These are phyloP conservation scores for Heptranchias perlo DNA, from an alignment of 2,113 vertebrate genomes.

Conservation along the genomic window DNA sequence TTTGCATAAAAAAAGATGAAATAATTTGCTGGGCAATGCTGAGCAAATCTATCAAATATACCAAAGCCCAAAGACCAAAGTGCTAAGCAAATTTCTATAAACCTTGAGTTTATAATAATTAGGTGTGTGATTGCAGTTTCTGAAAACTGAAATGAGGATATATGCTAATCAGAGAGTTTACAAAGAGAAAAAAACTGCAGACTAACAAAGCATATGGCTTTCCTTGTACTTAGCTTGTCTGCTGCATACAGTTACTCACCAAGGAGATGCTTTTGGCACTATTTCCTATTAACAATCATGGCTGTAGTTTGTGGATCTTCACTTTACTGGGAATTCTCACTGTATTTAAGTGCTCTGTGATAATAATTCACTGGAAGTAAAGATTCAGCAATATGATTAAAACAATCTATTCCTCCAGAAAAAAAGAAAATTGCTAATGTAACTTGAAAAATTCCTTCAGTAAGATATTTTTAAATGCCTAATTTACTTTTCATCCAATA, in stretches of 20 bases:
- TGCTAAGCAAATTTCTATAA: background rate
- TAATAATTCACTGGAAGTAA: background rate
- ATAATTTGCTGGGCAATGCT: background rate
- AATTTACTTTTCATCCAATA: background rate
- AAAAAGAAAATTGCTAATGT: background rate
- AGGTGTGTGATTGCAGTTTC: background rate
- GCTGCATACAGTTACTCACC: background rate
- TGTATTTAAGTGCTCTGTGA: background rate
- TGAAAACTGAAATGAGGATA: slow-evolving; percentile 13
- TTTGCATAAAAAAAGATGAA: background rate
- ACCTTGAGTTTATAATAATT: background rate
- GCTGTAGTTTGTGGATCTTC: background rate
- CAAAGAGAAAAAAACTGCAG: background rate
- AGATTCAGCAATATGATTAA: background rate
- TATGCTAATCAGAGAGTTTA: background rate
- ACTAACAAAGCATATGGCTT: background rate
- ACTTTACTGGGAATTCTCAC: background rate
- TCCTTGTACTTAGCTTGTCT: background rate
- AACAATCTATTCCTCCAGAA: background rate
- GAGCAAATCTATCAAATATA: background rate
- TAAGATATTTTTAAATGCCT: background rate
- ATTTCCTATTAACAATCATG: background rate
- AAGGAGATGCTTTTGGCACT: background rate
- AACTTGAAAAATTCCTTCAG: background rate
- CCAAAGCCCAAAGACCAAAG: background rate